A percentile compares a stretch with the other conserved stretches of the same genome.
phyloP scores from a whole-genome alignment of 2,888 invertebrate genomes.

The Antheraea assamensis region DNA sequence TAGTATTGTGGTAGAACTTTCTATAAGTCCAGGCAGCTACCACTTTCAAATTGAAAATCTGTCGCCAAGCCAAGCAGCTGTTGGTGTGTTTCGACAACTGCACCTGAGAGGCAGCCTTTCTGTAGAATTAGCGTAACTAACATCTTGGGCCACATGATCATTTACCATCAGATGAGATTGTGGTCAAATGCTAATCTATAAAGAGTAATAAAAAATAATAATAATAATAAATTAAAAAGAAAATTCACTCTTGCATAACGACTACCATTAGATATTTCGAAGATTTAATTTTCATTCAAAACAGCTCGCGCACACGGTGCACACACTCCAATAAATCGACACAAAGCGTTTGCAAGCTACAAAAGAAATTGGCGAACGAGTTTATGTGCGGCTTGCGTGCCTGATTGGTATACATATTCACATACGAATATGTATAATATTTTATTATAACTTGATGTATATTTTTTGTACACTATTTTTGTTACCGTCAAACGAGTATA shows the following conservation, averaged over 20 bases:
- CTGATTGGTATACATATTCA: neutral
- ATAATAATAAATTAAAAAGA: neutral
- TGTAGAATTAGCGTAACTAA: too few relatives aligned
- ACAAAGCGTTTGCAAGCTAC: conserved; percentile 18
- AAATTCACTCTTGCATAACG: neutral
- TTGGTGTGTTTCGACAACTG: too few relatives aligned
- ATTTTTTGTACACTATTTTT: neutral
- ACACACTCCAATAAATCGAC: conserved; percentile 12
- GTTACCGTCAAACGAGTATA: neutral
- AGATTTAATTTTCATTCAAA: conserved; percentile 19
- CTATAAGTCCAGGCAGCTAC: too few relatives aligned
- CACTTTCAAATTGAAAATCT: too few relatives aligned
- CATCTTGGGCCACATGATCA: too few relatives aligned
- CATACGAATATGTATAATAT: neutral
- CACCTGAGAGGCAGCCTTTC: too few relatives aligned
- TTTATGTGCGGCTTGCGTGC: neutral
- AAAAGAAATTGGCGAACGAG: conserved; percentile 24
- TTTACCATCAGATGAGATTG: too few relatives aligned
- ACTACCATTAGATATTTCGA: conserved; percentile 4
- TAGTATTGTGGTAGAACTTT: too few relatives aligned
- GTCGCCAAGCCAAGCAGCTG: too few relatives aligned
- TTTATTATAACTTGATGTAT: neutral
- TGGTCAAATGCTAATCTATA: too few relatives aligned
- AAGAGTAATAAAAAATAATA: conserved; percentile 18
- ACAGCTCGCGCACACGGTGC: conserved; percentile 4